Percentiles rank a stretch among this genome's conserved stretches.
Evolutionary conservation across 2,888 invertebrate genomes (phyloP).

Genomic region (Andrena haemorrhoa): DNA sequence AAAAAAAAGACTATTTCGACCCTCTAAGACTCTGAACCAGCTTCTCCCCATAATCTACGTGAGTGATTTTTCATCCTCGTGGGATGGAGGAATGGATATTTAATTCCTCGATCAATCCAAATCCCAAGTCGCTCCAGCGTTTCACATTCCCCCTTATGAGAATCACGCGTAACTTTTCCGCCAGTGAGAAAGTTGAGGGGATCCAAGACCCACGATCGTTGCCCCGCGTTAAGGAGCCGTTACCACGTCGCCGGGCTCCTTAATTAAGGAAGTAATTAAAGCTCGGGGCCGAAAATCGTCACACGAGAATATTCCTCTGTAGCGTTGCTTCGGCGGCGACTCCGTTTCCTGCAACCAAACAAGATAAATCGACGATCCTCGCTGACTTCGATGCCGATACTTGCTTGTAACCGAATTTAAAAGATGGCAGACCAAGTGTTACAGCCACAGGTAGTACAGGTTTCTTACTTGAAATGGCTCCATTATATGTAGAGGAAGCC

Average conservation of each 20-base stretch:
- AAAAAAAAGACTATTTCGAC: too few relatives aligned
- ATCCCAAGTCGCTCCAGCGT: background rate
- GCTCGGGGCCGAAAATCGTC: constrained; percentile 20
- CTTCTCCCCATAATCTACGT: too few relatives aligned
- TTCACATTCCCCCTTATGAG: background rate
- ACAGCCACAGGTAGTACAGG: constrained; percentile 10
- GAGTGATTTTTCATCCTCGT: too few relatives aligned
- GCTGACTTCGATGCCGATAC: background rate
- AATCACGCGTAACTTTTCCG: constrained; percentile 29
- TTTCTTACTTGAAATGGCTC: constrained; percentile 19
- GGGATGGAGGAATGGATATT: background rate
- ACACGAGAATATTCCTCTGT: background rate
- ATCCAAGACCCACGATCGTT: constrained; percentile 9
- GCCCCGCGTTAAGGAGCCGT: background rate
- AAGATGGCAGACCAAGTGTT: background rate
- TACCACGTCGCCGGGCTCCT: background rate
- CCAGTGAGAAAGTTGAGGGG: constrained; percentile 7
- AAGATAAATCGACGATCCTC: background rate
- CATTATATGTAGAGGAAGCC: constrained; percentile 49
- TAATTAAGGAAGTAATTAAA: constrained; percentile 52
- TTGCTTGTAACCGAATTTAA: background rate
- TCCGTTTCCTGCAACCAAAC: background rate
- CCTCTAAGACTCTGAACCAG: too few relatives aligned
- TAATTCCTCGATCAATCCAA: background rate
- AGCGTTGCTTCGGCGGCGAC: background rate